phyloP scores from a whole-genome alignment of 1,140 invertebrate genomes.

The Drosophila bocqueti region DNA sequence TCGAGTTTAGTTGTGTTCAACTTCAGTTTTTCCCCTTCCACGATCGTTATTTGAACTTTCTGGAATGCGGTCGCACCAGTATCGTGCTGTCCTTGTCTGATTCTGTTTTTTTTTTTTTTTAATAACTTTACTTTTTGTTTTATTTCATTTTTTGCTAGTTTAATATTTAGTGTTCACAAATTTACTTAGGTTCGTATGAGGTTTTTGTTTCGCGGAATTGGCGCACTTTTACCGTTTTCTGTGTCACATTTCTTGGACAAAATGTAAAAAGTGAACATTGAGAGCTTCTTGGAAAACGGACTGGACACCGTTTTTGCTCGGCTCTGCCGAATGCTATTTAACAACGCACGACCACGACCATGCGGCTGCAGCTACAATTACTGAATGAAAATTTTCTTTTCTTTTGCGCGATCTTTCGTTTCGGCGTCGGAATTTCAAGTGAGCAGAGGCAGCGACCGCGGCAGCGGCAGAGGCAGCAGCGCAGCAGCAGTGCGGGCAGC shows the following conservation, averaged over 20 bases:
- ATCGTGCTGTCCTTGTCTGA: conserved; percentile 44
- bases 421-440: conserved; percentile 35
- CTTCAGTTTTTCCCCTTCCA: conserved; percentile 61
- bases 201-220: not conserved
- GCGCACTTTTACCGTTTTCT: conserved; percentile 9
- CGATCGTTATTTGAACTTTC: conserved; percentile 77
- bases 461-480: conserved; percentile 14
- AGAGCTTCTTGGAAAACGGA: conserved; percentile 8
- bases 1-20: conserved; percentile 64
- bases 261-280: conserved; percentile 1
- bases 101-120: conserved; percentile 24
- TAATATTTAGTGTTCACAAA: conserved; percentile 9
- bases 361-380: conserved; percentile 34
- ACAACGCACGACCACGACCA: conserved; percentile 35
- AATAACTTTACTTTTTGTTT: conserved; percentile 17
- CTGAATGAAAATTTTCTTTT: conserved; percentile 73
- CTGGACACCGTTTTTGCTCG: conserved; percentile 7
- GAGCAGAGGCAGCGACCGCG: conserved; percentile 12
- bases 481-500: conserved; percentile 21
- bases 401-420: conserved; percentile 80
- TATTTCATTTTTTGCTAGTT: conserved; percentile 26
- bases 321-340: conserved; percentile 6
- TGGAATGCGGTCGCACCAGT: conserved; percentile 81
- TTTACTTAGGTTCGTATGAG: not conserved
- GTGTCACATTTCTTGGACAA: conserved; percentile 5